phyloP scores from a whole-genome alignment of 1,140 invertebrate species.

The Cephus cinctus region DNA sequence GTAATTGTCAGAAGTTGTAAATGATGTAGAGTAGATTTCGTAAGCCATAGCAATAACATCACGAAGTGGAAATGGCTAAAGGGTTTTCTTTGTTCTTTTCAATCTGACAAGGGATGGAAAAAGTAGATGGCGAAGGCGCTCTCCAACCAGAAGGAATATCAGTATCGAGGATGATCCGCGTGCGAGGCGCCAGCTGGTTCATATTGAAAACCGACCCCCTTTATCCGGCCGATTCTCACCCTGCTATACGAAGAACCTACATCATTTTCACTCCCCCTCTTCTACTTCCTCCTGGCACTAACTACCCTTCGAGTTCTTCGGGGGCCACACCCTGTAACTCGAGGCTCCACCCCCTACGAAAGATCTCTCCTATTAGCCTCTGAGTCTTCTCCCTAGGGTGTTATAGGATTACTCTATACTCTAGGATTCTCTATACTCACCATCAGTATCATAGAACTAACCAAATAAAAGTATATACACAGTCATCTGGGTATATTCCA shows the following conservation, averaged over 20 bases:
- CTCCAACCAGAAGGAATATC: background rate
- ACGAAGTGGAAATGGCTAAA: too few relatives aligned
- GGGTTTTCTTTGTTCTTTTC: too few relatives aligned
- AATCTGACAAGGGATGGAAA: too few relatives aligned
- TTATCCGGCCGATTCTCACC: slow-evolving; percentile 19
- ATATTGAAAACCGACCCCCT: slow-evolving; percentile 43
- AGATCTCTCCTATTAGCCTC: slow-evolving; percentile 15
- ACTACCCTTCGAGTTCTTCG: slow-evolving; percentile 29
- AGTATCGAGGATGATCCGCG: background rate
- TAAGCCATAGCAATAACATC: too few relatives aligned
- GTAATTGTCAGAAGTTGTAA: too few relatives aligned
- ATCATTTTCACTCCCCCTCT: slow-evolving; percentile 30
- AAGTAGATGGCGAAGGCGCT: too few relatives aligned
- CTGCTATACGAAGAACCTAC: slow-evolving; percentile 33
- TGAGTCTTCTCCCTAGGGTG: background rate
- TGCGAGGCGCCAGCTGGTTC: slow-evolving; percentile 40
- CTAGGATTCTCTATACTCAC: too few relatives aligned
- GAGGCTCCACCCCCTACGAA: slow-evolving; percentile 28
- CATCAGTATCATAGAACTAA: too few relatives aligned
- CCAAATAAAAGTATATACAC: too few relatives aligned
- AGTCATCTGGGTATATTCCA: too few relatives aligned
- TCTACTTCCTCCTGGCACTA: slow-evolving; percentile 20
- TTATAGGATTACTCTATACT: too few relatives aligned
- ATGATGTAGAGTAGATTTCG: too few relatives aligned
- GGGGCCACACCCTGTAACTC: slow-evolving; percentile 27